These are phyloP conservation scores for Marcusenius ussheri DNA, from an alignment of 2,113 vertebrate species.

Conservation along the genomic window DNA sequence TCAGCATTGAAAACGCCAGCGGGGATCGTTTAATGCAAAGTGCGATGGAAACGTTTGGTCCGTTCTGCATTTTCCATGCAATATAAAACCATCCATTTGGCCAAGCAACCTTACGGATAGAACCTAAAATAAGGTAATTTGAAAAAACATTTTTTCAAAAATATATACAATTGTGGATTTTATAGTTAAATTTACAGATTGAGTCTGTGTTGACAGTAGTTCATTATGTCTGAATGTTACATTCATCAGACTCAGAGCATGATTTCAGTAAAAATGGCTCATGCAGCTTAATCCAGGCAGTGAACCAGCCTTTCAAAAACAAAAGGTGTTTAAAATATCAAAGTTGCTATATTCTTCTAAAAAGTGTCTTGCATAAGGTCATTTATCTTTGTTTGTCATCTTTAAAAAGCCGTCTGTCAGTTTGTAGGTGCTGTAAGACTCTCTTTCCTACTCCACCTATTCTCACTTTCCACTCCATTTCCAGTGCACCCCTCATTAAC, in stretches of 20 bases:
- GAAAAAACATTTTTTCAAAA: neutral
- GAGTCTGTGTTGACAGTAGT: neutral
- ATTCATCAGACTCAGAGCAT: neutral
- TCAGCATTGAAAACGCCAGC: neutral
- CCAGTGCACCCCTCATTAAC: neutral
- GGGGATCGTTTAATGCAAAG: neutral
- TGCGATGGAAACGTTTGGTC: neutral
- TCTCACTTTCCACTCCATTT: neutral
- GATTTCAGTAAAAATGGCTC: neutral
- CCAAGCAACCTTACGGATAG: neutral
- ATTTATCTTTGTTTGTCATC: neutral
- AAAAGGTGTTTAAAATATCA: neutral
- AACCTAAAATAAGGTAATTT: neutral
- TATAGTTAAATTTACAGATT: neutral
- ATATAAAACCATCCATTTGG: neutral
- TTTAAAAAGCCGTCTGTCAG: slow-evolving; percentile 29
- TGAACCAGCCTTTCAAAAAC: neutral
- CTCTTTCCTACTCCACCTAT: neutral
- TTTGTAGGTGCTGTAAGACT: slow-evolving; percentile 43
- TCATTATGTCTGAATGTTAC: neutral
- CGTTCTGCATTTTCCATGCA: neutral
- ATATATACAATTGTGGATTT: neutral
- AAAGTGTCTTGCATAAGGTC: neutral
- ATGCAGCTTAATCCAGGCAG: neutral
- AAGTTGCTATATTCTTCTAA: neutral